A percentile compares a stretch with the other conserved stretches of the same genome.
Evolutionary conservation across 2,113 vertebrate genomes (phyloP).

Genomic region (Panthera leo): DNA sequence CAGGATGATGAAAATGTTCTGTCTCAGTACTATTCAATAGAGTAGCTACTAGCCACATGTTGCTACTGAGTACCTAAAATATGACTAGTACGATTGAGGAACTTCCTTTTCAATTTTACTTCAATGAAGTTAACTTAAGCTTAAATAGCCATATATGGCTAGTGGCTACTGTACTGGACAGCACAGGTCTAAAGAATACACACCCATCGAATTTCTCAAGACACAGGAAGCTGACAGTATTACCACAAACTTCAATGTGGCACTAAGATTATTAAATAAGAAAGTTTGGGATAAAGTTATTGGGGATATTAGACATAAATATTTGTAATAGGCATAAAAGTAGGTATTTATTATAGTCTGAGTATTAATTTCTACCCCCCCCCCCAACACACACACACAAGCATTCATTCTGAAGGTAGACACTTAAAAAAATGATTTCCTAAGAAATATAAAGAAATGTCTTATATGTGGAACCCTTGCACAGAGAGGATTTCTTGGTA

Average conservation of each 20-base stretch:
- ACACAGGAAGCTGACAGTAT: not conserved
- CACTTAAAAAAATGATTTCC: not conserved
- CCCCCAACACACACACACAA: not conserved
- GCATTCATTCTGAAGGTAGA: not conserved
- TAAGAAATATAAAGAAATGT: not conserved
- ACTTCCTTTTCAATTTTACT: not conserved
- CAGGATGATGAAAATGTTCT: not conserved
- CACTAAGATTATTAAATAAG: not conserved
- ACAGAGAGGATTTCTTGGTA: not conserved
- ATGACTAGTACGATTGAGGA: rapidly evolving
- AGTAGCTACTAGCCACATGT: not conserved
- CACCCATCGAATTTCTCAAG: not conserved
- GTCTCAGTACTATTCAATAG: too few species aligned
- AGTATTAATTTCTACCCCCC: too few species aligned
- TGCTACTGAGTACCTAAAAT: not conserved
- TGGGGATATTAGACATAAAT: not conserved
- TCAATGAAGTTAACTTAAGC: not conserved
- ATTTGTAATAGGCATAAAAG: not conserved
- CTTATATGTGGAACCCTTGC: too few species aligned
- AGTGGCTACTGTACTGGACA: not conserved
- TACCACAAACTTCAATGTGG: not conserved
- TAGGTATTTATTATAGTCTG: not conserved
- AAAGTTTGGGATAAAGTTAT: not conserved
- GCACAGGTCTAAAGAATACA: not conserved
- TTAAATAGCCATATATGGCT: not conserved